phyloP scores from a whole-genome alignment of 37 sponge, comb jelly and placozoan species.

The Ephydatia muelleri region DNA sequence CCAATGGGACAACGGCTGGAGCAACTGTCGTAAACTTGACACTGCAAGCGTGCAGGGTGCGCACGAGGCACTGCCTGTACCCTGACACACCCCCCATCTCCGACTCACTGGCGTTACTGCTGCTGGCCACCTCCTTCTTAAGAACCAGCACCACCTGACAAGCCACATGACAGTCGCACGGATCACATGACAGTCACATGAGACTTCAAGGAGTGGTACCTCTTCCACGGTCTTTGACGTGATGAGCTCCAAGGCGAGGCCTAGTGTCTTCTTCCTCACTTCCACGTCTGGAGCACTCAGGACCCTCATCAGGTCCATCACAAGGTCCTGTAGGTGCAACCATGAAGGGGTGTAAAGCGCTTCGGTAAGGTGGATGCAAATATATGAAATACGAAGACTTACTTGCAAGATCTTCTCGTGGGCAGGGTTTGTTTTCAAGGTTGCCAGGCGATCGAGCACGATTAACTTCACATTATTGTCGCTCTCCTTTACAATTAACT shows the following conservation, averaged over 20 bases:
- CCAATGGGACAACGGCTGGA: conserved; percentile 87
- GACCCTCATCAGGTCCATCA: conserved; percentile 97
- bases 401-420: conserved; percentile 91
- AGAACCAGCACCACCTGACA: conserved; percentile 89
- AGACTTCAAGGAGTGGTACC: conserved; percentile 39
- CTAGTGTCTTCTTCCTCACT: conserved; percentile 93
- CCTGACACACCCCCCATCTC: conserved; percentile 61
- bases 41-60: conserved; percentile 91
- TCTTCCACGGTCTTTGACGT: conserved; percentile 91
- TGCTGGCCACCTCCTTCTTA: conserved; percentile 93
- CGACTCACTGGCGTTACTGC: conserved; percentile 49
- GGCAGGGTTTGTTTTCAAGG: conserved; percentile 69
- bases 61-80: conserved; percentile 83
- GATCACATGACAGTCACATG: background rate
- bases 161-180: no score
- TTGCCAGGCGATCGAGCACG: conserved; percentile 87
- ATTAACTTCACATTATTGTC: conserved; percentile 99
- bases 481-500: conserved; percentile 96
- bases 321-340: conserved; percentile 63
- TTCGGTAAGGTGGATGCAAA: background rate
- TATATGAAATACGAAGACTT: no score
- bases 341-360: background rate
- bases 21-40: conserved; percentile 87
- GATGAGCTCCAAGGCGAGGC: conserved; percentile 89
- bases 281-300: conserved; percentile 90